Base-by-base conservation (phyloP, 2,888 invertebrate genomes). In the Cosmorhoe ocellata region DNA sequence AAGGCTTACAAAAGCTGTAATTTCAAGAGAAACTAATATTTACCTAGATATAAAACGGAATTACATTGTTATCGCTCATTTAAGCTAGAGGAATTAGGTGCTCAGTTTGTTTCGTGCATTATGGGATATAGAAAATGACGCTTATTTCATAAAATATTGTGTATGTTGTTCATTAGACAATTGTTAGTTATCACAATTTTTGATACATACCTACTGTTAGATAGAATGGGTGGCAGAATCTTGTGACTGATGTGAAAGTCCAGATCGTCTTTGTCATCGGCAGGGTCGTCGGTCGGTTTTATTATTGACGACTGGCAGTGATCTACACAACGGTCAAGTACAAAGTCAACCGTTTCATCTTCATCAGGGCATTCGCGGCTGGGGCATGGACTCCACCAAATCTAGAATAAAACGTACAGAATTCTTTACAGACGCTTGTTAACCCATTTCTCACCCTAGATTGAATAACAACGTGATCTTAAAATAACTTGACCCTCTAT, bases 371-470 rank as follows among this genome's bases (percentile, higher is more conserved):
- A 95, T 79, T 95, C 95, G 56, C 95, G 90, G 65, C 95, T 95
- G 0, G 95, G 94, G 68, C 95, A 95, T 0, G 95, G 95, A 69
- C 95, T 95, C 95, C 95, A 95, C 95, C 95, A 95, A 27, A 95
- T 94, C 93, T 94, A 70, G 66, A 66, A 62, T 8, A 26, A 18
- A 18, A 18, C 18, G 4, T 18, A 9, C 36, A 33, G 28, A 12
- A 32, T 2, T 14, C 2, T 14, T 28, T 14, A 18, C 18, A 18
- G 3, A 18, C 18, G 4, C 3, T 18, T 18, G 18, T 2, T 4
- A 18, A 4, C 18, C 3, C 4, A 24, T 24, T 5, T 24, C 24
- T 24, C 24, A 24, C 24, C 6, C 22, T 10, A n/a, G 10, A 30
- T 11, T 13, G 7, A 13, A 13, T 13, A 32, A 13, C 4, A 1